These are phyloP conservation scores for Alentia gelatinosa DNA, from an alignment of 2,888 invertebrate genomes.

Conservation along the genomic window DNA sequence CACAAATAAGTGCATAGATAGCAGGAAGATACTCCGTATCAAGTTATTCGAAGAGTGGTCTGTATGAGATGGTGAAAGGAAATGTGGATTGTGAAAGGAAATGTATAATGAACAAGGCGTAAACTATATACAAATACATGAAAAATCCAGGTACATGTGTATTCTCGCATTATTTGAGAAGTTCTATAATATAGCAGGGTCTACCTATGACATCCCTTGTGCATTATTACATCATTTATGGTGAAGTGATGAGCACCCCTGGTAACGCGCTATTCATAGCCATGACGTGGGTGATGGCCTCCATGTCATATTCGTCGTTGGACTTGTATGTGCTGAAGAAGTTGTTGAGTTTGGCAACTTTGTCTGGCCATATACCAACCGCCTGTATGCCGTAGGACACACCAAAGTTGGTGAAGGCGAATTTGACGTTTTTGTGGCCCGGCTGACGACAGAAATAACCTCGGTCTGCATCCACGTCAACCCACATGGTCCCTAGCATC, in stretches of 20 bases:
- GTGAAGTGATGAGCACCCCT: constrained; percentile 52
- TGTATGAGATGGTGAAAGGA: too few relatives aligned
- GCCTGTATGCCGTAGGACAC: constrained; percentile 58
- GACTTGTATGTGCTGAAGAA: constrained; percentile 57
- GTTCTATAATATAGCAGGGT: too few relatives aligned
- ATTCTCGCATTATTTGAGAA: too few relatives aligned
- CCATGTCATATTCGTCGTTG: constrained; percentile 56
- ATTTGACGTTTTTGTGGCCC: constrained; percentile 53
- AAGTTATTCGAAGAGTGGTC: too few relatives aligned
- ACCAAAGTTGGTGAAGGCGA: constrained; percentile 60
- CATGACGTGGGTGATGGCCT: constrained; percentile 59
- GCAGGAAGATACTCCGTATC: too few relatives aligned
- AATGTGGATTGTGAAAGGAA: too few relatives aligned
- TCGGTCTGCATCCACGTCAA: constrained; percentile 43
- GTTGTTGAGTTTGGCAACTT: constrained; percentile 51
- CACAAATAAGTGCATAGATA: too few relatives aligned
- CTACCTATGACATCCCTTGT: too few relatives aligned
- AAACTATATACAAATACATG: too few relatives aligned
- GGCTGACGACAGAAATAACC: constrained; percentile 60
- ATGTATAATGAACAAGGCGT: too few relatives aligned
- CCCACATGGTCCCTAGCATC: constrained; percentile 55
- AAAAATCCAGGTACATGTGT: too few relatives aligned
- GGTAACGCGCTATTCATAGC: constrained; percentile 57
- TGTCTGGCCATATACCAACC: constrained; percentile 55
- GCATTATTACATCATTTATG: neutral